Base-by-base conservation (phyloP, 2,797 vertebrate genomes). In the Muscicapa striata region DNA sequence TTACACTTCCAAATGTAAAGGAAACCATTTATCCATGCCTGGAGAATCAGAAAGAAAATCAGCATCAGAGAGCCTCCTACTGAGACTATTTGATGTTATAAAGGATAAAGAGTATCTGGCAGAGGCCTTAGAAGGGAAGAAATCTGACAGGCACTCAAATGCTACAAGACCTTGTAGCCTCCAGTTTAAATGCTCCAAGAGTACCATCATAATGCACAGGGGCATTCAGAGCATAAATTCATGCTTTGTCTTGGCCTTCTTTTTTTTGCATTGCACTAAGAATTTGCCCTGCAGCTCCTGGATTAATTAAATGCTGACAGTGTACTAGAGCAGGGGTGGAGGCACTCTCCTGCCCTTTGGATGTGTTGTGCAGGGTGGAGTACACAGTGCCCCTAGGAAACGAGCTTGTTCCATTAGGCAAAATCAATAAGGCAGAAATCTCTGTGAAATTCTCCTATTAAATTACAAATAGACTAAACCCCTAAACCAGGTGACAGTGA, bases 281-380 rank as follows among this genome's bases (percentile, higher is more conserved):
- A 94, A 89, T 90, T 89, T 96, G 88, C 95, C 96, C 92, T 85
- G 96, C 82, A 95, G 96, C 87, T 88, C 74, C 72, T 32, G 26
- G 93, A 97, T 96, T 97, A 97, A 97, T 97, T 96, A 97, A 97
- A 94, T 90, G 86, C 90, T 96, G 95, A 51, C 94, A 84, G 55
- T 23, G 75, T 48, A 4, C 48, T 36, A 11, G 61, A 85, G 46
- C 1, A 66, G 90, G 66, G 74, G 61, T 8, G 1, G 87, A 51
- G 76, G 79, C 3, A 14, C 55, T 63, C 86, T 75, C 64, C 73
- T 88, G 88, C 72, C 90, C 87, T 93, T 87, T 67, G 5, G 75
- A 4, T 55, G 69, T 57, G 64, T 43, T 84, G 87, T 73, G 38
- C 73, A 87, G 77, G 49, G 80, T 46, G 64, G 45, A 93, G 88